These are phyloP conservation scores for Chrysolina americana DNA, from an alignment of 2,888 invertebrate species.

Conservation along the genomic window DNA sequence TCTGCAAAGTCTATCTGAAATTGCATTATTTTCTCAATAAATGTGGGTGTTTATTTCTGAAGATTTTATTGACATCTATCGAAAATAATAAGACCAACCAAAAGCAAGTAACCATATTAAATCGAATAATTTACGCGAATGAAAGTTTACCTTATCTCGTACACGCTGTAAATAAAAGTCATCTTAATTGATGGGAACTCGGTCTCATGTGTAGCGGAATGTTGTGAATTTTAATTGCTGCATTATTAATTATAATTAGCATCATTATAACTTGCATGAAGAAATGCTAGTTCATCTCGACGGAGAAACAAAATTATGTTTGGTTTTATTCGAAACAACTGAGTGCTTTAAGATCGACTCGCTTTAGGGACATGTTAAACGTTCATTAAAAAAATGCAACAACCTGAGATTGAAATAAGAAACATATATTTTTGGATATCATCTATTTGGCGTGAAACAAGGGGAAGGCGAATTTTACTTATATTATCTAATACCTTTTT, in stretches of 20 bases:
- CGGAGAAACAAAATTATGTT: slow-evolving; percentile 1
- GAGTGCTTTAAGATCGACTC: neutral
- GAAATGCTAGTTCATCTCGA: slow-evolving; percentile 15
- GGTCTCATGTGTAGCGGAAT: slow-evolving; percentile 30
- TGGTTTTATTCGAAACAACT: neutral
- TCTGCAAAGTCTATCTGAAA: neutral
- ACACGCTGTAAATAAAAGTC: slow-evolving; percentile 1
- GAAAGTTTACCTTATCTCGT: slow-evolving; percentile 19
- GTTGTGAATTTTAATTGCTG: slow-evolving; percentile 36
- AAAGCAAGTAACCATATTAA: neutral
- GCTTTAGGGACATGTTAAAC: neutral
- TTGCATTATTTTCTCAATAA: neutral
- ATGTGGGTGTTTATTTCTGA: too few relatives aligned
- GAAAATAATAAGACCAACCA: neutral
- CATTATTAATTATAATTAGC: slow-evolving; percentile 40
- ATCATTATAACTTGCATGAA: slow-evolving; percentile 26
- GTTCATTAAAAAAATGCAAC: too few relatives aligned
- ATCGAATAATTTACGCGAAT: neutral
- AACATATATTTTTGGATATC: too few relatives aligned
- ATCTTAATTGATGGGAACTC: slow-evolving; percentile 32
- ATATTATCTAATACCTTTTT: too few relatives aligned
- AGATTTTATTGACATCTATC: neutral
- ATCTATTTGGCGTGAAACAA: too few relatives aligned
- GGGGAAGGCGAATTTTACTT: too few relatives aligned
- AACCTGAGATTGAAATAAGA: too few relatives aligned